Evolutionary conservation across 2,888 invertebrate genomes (phyloP).

Genomic region (Dyspetes luteomarginatus): DNA sequence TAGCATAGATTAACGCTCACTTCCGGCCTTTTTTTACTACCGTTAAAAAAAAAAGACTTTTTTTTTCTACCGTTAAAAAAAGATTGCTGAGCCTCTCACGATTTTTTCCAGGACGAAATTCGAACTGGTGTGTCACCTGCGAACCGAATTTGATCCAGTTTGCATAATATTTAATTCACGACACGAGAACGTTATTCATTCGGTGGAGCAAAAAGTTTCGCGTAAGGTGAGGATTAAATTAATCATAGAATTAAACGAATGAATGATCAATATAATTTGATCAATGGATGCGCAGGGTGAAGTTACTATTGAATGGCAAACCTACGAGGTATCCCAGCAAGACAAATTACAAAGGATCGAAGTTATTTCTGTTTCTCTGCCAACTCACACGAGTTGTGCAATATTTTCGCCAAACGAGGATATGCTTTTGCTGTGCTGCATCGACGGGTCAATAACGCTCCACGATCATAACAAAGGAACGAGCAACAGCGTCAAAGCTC

Average conservation of each 20-base stretch:
- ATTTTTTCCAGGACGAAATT: conserved; percentile 86
- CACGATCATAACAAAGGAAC: conserved; percentile 90
- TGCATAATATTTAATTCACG: conserved; percentile 90
- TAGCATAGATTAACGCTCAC: too few species aligned
- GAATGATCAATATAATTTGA: conserved; percentile 62
- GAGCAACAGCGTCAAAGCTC: conserved; percentile 90
- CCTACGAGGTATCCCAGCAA: conserved; percentile 86
- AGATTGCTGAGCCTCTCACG: background rate
- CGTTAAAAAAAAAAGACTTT: background rate
- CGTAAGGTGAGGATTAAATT: conserved; percentile 84
- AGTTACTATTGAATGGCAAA: conserved; percentile 89
- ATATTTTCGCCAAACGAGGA: conserved; percentile 89
- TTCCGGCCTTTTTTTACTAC: background rate
- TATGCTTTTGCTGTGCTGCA: conserved; percentile 91
- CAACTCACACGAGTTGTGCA: conserved; percentile 88
- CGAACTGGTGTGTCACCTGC: conserved; percentile 91
- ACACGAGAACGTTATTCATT: conserved; percentile 89
- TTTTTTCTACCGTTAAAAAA: background rate
- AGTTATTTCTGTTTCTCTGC: conserved; percentile 88
- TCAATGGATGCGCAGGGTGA: conserved; percentile 84
- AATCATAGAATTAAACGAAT: conserved; percentile 56
- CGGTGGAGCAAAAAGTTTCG: conserved; percentile 92
- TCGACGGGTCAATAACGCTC: conserved; percentile 92
- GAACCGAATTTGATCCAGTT: conserved; percentile 95
- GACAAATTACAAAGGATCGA: conserved; percentile 87